A percentile compares a stretch with the other conserved stretches of the same genome.
Conservation (phyloP, 92 coral and sea anemone genomes). For the Epizoanthus rinbou region DNA sequence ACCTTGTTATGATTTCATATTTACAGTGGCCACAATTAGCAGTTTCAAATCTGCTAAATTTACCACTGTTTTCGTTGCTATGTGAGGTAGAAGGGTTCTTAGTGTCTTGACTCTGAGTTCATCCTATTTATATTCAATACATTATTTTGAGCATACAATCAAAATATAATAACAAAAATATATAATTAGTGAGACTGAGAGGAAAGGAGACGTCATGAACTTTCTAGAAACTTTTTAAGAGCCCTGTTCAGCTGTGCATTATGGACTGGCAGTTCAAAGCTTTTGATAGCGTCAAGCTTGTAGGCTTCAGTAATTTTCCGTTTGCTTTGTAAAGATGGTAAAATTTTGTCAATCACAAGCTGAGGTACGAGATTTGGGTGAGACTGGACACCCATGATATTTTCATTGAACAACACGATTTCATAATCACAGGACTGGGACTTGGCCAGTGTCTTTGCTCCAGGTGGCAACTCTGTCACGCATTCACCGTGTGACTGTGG, state of each 20-base stretch:
- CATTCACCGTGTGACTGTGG: conserved; percentile 46
- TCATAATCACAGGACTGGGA: conserved; percentile 39
- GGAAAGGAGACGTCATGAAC: background rate
- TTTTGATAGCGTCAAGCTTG: conserved; percentile 7
- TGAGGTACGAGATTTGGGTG: conserved; percentile 40
- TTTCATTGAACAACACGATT: conserved; percentile 43
- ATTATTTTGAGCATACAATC: too few species aligned
- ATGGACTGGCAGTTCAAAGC: conserved; percentile 15
- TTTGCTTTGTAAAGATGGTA: conserved; percentile 11
- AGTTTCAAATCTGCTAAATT: too few species aligned
- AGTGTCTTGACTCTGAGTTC: too few species aligned
- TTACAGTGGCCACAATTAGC: too few species aligned
- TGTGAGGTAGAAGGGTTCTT: too few species aligned
- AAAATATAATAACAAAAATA: too few species aligned
- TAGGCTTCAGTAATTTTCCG: conserved; percentile 3
- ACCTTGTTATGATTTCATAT: too few species aligned
- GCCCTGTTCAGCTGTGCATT: conserved; percentile 16
- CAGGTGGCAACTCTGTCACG: conserved; percentile 34
- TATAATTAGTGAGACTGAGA: too few species aligned
- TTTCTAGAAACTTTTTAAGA: conserved; percentile 19
- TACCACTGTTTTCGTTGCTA: too few species aligned
- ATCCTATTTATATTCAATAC: too few species aligned
- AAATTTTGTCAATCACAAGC: conserved; percentile 9
- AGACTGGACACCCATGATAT: conserved; percentile 43
- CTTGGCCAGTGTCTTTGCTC: conserved; percentile 25